These are phyloP conservation scores for Calonectris borealis DNA, from an alignment of 2,113 vertebrate genomes.

Conservation along the genomic window DNA sequence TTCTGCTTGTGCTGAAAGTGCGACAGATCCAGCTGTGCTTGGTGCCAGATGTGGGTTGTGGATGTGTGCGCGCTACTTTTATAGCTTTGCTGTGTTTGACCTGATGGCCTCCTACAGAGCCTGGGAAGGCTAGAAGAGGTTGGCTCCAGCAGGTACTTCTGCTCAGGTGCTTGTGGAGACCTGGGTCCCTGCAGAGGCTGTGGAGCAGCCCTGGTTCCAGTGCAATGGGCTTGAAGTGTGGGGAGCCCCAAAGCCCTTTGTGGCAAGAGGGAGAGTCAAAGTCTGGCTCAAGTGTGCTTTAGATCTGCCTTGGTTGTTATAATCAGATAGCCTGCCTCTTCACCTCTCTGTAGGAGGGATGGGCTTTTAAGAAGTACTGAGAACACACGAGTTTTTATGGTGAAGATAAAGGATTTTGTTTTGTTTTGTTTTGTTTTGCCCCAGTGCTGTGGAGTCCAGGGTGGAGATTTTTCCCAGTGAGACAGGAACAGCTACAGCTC, in stretches of 20 bases:
- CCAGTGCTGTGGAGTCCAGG: too few relatives aligned
- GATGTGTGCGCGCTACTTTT: rapidly evolving
- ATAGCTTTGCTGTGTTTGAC: background rate
- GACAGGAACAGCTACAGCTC: background rate
- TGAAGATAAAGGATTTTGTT: background rate
- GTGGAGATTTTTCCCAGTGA: background rate
- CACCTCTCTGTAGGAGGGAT: too few relatives aligned
- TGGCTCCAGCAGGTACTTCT: background rate
- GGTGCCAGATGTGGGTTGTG: background rate
- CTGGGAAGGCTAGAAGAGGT: background rate
- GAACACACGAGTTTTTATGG: background rate
- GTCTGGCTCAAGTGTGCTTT: background rate
- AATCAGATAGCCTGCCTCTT: background rate
- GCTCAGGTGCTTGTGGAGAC: background rate
- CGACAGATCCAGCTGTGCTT: background rate
- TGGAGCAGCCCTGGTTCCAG: background rate
- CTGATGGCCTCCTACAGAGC: rapidly evolving
- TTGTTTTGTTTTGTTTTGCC: background rate
- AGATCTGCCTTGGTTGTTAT: background rate
- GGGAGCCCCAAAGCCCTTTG: background rate
- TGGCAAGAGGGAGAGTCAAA: background rate
- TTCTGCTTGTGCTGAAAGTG: background rate
- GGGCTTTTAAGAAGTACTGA: background rate
- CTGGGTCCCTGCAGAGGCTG: background rate
- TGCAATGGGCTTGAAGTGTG: background rate